Evolutionary conservation across 1,140 invertebrate species (phyloP).

Genomic region (Macrotrachela quadricornifera): DNA sequence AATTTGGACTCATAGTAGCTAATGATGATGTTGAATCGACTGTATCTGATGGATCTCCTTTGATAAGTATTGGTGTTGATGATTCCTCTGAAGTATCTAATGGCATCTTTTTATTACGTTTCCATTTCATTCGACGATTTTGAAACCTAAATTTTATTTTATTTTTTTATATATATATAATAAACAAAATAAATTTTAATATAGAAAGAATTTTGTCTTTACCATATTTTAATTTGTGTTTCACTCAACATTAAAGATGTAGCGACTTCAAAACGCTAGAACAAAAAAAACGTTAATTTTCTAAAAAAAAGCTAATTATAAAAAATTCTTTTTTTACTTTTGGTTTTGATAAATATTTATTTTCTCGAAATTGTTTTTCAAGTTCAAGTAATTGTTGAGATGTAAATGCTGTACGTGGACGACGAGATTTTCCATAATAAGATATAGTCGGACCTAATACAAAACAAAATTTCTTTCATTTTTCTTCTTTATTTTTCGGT

Average conservation of each 20-base stretch:
- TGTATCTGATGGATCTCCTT: no score
- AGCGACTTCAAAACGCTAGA: constrained; percentile 70
- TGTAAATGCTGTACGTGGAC: constrained; percentile 89
- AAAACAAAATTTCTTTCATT: no score
- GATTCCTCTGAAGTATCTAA: background rate
- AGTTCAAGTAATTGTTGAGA: constrained; percentile 87
- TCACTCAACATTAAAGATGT: constrained; percentile 89
- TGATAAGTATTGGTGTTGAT: background rate
- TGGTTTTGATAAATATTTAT: constrained; percentile 90
- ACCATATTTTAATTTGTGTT: constrained; percentile 52
- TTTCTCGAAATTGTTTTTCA: constrained; percentile 92
- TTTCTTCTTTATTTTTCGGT: no score
- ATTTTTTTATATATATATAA: background rate
- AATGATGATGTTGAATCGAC: no score
- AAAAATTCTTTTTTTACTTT: constrained; percentile 33
- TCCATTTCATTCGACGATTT: constrained; percentile 9
- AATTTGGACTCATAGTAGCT: no score
- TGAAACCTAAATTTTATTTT: constrained; percentile 8
- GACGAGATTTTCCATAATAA: constrained; percentile 48
- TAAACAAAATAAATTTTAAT: background rate
- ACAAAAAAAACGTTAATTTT: no score
- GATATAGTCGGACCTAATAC: no score
- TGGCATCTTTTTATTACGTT: background rate
- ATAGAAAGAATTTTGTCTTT: no score
- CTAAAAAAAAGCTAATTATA: no score